phyloP scores from a whole-genome alignment of 1,140 invertebrate species.

The Diachasmimorpha longicaudata region DNA sequence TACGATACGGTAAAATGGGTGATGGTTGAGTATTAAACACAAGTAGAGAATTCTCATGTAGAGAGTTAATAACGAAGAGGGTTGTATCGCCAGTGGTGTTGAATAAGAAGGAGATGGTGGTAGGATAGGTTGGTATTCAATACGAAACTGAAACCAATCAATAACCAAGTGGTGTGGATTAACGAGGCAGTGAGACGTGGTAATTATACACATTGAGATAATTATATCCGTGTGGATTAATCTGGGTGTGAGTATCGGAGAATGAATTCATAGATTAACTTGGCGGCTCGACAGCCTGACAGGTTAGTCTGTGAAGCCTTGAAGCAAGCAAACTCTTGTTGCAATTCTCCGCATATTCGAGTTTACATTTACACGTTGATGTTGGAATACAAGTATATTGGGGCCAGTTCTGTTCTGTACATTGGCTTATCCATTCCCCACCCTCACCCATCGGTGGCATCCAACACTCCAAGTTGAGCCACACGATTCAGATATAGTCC shows the following conservation, averaged over 20 bases:
- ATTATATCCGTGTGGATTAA: slow-evolving; percentile 24
- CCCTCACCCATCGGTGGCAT: background rate
- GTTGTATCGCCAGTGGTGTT: background rate
- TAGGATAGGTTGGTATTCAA: background rate
- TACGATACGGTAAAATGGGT: background rate
- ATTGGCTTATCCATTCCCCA: background rate
- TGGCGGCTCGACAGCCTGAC: slow-evolving; percentile 26
- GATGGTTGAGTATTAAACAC: background rate
- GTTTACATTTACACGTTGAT: background rate
- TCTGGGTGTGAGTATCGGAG: background rate
- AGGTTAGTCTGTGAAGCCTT: background rate
- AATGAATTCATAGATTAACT: slow-evolving; percentile 40
- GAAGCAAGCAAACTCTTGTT: no score
- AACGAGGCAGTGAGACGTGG: slow-evolving; percentile 27
- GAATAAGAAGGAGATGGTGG: background rate
- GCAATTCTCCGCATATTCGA: background rate
- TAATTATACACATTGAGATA: slow-evolving; percentile 33
- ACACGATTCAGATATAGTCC: slow-evolving; percentile 14
- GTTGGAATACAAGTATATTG: background rate
- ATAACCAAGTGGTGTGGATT: slow-evolving; percentile 35
- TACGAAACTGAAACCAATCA: slow-evolving; percentile 30
- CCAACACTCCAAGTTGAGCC: background rate
- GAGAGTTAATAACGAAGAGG: background rate
- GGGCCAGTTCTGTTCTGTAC: background rate
- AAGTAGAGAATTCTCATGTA: background rate